Evolutionary conservation across 2,888 invertebrate genomes (phyloP).

Genomic region (Argyra leucocephala): DNA sequence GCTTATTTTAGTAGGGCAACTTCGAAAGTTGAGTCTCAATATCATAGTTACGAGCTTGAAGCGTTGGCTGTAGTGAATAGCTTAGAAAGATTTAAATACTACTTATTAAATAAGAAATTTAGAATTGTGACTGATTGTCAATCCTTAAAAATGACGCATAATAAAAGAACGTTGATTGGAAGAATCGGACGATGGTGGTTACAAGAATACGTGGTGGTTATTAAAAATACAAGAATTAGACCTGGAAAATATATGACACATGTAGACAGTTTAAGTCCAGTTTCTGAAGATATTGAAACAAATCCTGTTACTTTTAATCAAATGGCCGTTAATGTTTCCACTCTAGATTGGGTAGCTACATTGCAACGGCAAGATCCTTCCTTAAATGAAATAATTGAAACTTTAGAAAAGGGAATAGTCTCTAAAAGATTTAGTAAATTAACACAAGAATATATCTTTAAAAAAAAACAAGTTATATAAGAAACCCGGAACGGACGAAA

Average conservation of each 20-base stretch:
- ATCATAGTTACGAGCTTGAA: slow-evolving; percentile 13
- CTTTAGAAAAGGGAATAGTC: slow-evolving; percentile 7
- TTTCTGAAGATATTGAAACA: background rate
- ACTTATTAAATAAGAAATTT: slow-evolving; percentile 12
- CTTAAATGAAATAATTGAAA: slow-evolving; percentile 12
- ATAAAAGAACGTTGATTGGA: slow-evolving; percentile 12
- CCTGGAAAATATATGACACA: slow-evolving; percentile 7
- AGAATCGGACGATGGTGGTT: slow-evolving; percentile 17
- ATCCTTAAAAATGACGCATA: background rate
- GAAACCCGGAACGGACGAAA: background rate
- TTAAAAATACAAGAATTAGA: background rate
- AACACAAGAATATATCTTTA: slow-evolving; percentile 14
- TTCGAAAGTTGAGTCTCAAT: background rate
- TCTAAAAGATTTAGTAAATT: slow-evolving; percentile 10
- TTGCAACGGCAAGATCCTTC: slow-evolving; percentile 20
- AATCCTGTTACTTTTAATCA: background rate
- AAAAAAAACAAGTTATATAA: slow-evolving; percentile 20
- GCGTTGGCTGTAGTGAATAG: slow-evolving; percentile 12
- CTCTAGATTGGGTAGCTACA: slow-evolving; percentile 20
- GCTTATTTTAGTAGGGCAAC: slow-evolving; percentile 14
- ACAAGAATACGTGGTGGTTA: too few relatives aligned
- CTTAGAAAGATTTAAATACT: slow-evolving; percentile 12
- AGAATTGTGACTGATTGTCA: slow-evolving; percentile 15
- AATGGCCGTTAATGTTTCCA: slow-evolving; percentile 13
- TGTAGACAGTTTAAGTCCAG: slow-evolving; percentile 8